These are phyloP conservation scores for Mungos mungo DNA, from an alignment of 2,113 vertebrate genomes.

Conservation along the genomic window DNA sequence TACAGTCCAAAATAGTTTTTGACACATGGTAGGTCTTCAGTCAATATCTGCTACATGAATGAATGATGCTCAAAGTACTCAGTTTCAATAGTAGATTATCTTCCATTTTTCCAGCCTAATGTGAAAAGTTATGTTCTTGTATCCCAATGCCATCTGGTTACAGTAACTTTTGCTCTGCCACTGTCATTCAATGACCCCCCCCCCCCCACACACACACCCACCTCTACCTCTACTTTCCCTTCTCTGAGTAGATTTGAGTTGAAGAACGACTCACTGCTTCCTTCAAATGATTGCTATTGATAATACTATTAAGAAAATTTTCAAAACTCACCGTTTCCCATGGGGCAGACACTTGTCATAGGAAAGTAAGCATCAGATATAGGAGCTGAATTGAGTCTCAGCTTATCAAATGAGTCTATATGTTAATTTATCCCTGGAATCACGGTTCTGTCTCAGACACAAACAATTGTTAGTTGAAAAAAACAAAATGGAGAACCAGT, in stretches of 20 bases:
- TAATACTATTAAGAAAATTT: background rate
- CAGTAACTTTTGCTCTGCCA: background rate
- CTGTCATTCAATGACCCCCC: background rate
- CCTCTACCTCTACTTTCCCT: background rate
- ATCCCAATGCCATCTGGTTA: background rate
- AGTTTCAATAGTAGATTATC: background rate
- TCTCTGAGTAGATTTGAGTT: background rate
- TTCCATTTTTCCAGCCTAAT: background rate
- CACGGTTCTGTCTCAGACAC: background rate
- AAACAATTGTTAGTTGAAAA: background rate
- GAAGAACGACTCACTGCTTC: background rate
- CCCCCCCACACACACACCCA: too few relatives aligned
- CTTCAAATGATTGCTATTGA: conserved; percentile 6
- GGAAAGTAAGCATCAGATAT: background rate
- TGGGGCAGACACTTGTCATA: conserved; percentile 11
- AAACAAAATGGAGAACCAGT: background rate
- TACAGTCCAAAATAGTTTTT: background rate
- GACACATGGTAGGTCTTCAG: background rate
- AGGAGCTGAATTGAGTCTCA: background rate
- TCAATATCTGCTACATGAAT: background rate
- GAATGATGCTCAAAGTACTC: background rate
- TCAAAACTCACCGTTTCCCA: background rate
- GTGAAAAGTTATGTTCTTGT: background rate
- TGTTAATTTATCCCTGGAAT: background rate
- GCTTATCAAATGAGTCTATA: background rate